Evolutionary conservation across 2,888 invertebrate genomes (phyloP).

Genomic region (Orchesellides sinensis): DNA sequence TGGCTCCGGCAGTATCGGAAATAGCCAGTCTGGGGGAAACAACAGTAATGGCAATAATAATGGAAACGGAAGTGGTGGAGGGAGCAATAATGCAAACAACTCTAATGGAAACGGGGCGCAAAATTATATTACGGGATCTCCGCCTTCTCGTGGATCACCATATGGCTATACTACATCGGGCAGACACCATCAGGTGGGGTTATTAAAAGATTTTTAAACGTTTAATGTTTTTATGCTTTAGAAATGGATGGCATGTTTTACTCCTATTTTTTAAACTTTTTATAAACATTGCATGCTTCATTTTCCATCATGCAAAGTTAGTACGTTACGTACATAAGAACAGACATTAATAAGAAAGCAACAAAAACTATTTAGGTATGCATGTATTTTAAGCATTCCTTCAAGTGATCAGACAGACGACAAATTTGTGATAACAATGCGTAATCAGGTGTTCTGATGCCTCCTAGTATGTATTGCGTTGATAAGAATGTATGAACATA

Average conservation of each 20-base stretch:
- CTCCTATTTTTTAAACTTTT: no score
- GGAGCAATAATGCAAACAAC: conserved; percentile 3
- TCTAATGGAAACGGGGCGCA: conserved; percentile 41
- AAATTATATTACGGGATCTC: conserved; percentile 39
- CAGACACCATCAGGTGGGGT: conserved; percentile 57
- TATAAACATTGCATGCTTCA: no score
- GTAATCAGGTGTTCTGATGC: neutral
- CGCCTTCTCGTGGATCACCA: conserved; percentile 64
- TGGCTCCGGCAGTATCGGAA: conserved; percentile 8
- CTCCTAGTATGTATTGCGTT: no score
- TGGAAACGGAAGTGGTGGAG: conserved; percentile 24
- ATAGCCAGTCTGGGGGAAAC: conserved; percentile 36
- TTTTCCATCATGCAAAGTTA: no score
- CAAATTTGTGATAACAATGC: conserved; percentile 18
- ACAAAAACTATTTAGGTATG: neutral
- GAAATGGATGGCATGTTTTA: no score
- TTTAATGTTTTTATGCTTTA: no score
- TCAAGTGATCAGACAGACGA: conserved; percentile 10
- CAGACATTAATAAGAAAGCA: no score
- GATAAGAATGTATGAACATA: neutral
- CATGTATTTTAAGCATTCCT: conserved; percentile 5
- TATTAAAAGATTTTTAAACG: no score
- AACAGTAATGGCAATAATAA: conserved; percentile 31
- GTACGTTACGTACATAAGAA: no score
- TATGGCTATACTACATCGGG: conserved; percentile 49